Conservation (phyloP, 35 echinoderm and acorn worm genomes). For the Eucidaris tribuloides region DNA sequence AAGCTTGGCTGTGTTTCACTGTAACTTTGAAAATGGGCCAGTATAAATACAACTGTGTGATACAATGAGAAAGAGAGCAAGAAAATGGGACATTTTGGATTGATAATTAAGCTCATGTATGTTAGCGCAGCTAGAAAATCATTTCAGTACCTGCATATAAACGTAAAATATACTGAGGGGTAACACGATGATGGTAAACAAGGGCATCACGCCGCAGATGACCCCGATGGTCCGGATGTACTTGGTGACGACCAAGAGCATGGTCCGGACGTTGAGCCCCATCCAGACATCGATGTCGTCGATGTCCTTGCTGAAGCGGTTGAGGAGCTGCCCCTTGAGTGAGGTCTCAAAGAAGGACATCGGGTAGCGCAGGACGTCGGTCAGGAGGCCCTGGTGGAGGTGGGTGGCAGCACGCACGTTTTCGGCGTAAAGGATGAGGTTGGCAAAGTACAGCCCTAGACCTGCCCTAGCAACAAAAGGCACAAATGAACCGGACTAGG, state of each 20-base stretch:
- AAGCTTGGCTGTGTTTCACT: too few species aligned
- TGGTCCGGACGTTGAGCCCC: background rate
- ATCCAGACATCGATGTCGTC: constrained; percentile 35
- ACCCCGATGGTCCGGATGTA: constrained; percentile 12
- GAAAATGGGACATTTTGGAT: too few species aligned
- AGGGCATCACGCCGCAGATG: background rate
- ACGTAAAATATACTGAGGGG: background rate
- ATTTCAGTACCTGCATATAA: constrained; percentile 30
- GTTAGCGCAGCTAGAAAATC: too few species aligned
- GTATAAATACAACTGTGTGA: too few species aligned
- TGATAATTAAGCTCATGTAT: too few species aligned
- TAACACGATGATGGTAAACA: constrained; percentile 3
- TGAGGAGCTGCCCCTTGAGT: constrained; percentile 67
- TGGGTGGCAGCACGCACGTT: constrained; percentile 23
- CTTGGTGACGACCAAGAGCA: background rate
- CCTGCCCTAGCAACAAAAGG: background rate
- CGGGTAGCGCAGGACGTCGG: constrained; percentile 43
- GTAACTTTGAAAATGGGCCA: too few species aligned
- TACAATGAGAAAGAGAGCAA: too few species aligned
- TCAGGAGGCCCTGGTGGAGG: constrained; percentile 42
- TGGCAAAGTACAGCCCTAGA: background rate
- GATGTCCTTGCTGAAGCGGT: constrained; percentile 83
- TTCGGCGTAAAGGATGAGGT: constrained; percentile 40
- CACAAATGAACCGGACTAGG: too few species aligned
- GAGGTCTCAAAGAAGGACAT: constrained; percentile 84